Base-by-base conservation (phyloP, 2,888 invertebrate genomes). In the Choreutis nemorana region DNA sequence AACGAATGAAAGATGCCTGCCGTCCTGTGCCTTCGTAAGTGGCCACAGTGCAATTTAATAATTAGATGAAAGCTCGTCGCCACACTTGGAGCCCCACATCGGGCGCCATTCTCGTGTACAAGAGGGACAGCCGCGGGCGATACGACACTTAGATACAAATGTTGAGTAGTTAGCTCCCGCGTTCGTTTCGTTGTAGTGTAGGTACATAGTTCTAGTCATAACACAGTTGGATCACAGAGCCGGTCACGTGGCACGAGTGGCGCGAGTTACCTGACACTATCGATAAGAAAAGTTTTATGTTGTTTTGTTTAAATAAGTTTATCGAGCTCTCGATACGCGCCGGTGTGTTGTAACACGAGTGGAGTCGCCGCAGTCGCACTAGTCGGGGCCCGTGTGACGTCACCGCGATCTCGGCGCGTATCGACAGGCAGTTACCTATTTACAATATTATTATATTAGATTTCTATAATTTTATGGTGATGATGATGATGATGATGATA, bases 221-320 rank as follows among this genome's bases (percentile, higher is more conserved):
- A 23, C 47, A 44, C 47, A 40, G 45, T 45, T 41, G 42, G 41
- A 44, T 45, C 48, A 38, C 48, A 37, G 28, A 23, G 33, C 23
- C 37, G 33, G 11, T 20, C 16, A n/a, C n/a, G n/a, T 27, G 38
- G 34, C 31, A 32, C 34, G 34, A 42, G 45, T 37, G 55, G 53
- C 56, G 60, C 50, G 52, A 61, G 60, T 63, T 66, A 67, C 67
- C 66, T 63, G 66, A 61, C 48, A 45, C 45, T 64, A 65, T 63
- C n/a, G 6, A 56, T 56, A 36, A 36, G 49, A 54, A 50, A 44
- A n/a, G 41, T 48, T 50, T 50, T 46, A 52, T 42, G 41, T 50
- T 56, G 50, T 59, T 58, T 62, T 58, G 52, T 55, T 57, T 53
- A 52, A 43, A 44, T 44, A 46, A 48, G 48, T 50, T 49, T 46